A percentile compares a stretch with the other conserved stretches of the same genome.
Conservation (phyloP, 2,888 invertebrate species). For the Hirtodrosophila histrioides region DNA sequence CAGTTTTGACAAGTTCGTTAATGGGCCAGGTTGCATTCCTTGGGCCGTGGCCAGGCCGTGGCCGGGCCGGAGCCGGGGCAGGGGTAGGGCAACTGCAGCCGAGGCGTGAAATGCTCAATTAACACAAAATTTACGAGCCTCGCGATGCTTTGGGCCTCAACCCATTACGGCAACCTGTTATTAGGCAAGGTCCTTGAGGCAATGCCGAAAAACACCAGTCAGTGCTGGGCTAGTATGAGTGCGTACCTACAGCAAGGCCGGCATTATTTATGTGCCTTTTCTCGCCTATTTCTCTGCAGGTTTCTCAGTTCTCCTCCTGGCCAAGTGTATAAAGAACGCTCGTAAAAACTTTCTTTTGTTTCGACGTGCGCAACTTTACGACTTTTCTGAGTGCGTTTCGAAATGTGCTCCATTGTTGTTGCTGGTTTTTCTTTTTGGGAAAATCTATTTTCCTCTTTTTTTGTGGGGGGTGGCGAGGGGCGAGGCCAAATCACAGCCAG, state of each 20-base stretch:
- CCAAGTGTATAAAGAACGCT: conserved; percentile 45
- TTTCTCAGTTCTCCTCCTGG: conserved; percentile 3
- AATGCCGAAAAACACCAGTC: conserved; percentile 2
- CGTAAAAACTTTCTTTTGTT: conserved; percentile 80
- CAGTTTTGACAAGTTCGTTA: conserved; percentile 81
- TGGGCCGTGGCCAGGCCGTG: background rate
- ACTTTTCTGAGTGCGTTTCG: conserved; percentile 76
- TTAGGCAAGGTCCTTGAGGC: conserved; percentile 71
- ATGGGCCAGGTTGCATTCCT: conserved; percentile 53
- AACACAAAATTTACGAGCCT: conserved; percentile 81
- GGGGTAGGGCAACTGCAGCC: conserved; percentile 36
- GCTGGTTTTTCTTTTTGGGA: conserved; percentile 14
- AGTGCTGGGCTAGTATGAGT: background rate
- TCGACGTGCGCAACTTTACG: conserved; percentile 79
- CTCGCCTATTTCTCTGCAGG: conserved; percentile 45
- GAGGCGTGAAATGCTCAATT: conserved; percentile 83
- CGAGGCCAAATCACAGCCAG: conserved; percentile 58
- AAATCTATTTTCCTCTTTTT: conserved; percentile 8
- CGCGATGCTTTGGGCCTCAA: conserved; percentile 40
- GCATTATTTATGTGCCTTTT: conserved; percentile 63
- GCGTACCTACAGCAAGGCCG: conserved; percentile 52
- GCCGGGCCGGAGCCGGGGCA: conserved; percentile 3
- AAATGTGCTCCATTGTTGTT: conserved; percentile 10
- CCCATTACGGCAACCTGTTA: conserved; percentile 68
- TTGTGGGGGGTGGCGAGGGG: background rate